phyloP scores from a whole-genome alignment of 2,888 invertebrate genomes.

The Phortica okadai region DNA sequence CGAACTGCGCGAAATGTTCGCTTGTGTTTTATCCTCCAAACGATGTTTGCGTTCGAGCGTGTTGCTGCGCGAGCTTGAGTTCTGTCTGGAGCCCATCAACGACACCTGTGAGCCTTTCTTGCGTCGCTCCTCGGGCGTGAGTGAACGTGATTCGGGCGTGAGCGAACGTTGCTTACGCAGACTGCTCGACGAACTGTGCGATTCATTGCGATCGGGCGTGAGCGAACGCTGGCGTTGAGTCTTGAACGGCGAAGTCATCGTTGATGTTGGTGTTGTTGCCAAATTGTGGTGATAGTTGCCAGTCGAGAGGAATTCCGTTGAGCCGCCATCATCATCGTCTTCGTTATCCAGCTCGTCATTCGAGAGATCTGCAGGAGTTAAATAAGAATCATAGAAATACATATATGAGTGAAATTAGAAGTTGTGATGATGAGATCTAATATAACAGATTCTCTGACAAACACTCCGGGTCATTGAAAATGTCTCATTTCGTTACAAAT shows the following conservation, averaged over 20 bases:
- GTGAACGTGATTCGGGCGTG: constrained; percentile 75
- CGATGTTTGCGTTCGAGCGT: constrained; percentile 74
- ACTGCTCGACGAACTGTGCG: constrained; percentile 74
- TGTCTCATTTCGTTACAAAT: too few species aligned
- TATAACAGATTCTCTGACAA: too few species aligned
- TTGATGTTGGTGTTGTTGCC: constrained; percentile 48
- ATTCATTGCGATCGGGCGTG: constrained; percentile 75
- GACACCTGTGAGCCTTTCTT: constrained; percentile 72
- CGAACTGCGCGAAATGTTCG: constrained; percentile 75
- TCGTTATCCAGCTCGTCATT: constrained; percentile 79
- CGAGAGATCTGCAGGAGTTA: constrained; percentile 76
- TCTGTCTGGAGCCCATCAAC: constrained; percentile 72
- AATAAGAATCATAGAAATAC: not conserved
- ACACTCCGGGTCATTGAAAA: too few species aligned
- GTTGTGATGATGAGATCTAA: too few species aligned
- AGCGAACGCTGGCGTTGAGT: constrained; percentile 74
- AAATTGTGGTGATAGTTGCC: constrained; percentile 67
- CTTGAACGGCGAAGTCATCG: constrained; percentile 70
- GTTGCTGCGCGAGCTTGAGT: constrained; percentile 74
- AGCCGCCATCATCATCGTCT: constrained; percentile 72
- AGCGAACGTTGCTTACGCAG: constrained; percentile 74
- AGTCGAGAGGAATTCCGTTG: constrained; percentile 73
- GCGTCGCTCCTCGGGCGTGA: constrained; percentile 75
- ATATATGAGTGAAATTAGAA: too few species aligned
- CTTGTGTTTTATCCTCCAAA: constrained; percentile 68